Percentiles rank a stretch among this genome's conserved stretches.
Evolutionary conservation across 2,888 invertebrate species (phyloP).

Genomic region (Nomada flava): DNA sequence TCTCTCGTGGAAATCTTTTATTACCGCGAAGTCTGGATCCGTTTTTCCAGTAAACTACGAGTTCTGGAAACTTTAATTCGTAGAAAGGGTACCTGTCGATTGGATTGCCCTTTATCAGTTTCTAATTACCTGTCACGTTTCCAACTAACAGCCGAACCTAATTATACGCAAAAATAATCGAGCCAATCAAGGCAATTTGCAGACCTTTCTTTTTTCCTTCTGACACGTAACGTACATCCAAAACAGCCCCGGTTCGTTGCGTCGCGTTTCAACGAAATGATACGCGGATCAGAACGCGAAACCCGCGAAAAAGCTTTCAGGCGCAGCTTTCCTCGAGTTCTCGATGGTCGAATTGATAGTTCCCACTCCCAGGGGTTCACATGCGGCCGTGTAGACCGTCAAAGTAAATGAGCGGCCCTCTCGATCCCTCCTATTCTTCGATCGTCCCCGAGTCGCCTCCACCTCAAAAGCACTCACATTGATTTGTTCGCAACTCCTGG

Average conservation of each 20-base stretch:
- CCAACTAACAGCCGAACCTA: background rate
- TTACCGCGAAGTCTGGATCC: slow-evolving; percentile 38
- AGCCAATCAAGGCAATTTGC: too few species aligned
- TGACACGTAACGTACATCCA: too few species aligned
- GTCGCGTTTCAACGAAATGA: background rate
- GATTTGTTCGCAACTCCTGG: slow-evolving; percentile 81
- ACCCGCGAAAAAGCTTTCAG: background rate
- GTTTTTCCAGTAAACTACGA: slow-evolving; percentile 34
- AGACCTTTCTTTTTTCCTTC: background rate
- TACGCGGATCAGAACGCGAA: background rate
- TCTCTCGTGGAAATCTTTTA: slow-evolving; percentile 58
- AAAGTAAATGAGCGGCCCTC: slow-evolving; percentile 74
- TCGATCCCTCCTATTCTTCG: slow-evolving; percentile 31
- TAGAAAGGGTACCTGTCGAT: background rate
- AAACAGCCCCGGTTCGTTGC: background rate
- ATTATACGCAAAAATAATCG: background rate
- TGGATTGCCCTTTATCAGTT: slow-evolving; percentile 2
- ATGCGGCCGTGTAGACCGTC: slow-evolving; percentile 67
- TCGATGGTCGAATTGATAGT: slow-evolving; percentile 77
- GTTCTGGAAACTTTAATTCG: slow-evolving; percentile 57
- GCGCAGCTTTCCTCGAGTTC: slow-evolving; percentile 41
- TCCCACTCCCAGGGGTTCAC: slow-evolving; percentile 63
- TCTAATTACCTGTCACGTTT: slow-evolving; percentile 15
- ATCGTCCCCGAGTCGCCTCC: slow-evolving; percentile 53
- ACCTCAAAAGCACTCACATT: slow-evolving; percentile 79